Evolutionary conservation across 2,888 invertebrate species (phyloP), one percentile per base, ranked within the genome.

Genomic region (Endomychus coccineus): DNA sequence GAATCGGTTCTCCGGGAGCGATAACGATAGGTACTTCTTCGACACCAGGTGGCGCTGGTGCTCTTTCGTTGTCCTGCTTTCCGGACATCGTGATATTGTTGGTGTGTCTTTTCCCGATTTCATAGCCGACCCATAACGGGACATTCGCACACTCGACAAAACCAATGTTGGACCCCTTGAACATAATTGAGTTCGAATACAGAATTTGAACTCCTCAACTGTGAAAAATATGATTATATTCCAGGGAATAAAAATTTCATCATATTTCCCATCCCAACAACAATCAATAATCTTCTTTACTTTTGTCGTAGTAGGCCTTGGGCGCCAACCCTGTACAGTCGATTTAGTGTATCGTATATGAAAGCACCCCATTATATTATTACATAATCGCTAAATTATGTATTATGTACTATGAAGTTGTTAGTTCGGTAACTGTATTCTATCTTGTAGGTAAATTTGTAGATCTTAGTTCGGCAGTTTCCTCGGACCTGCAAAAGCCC

Each of bases 1-100:
- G 81, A 10, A 78, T 68, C 2, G 81, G 81, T 55, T 82, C 80
- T 3, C 80, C 80, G 3, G 78, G 75, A 3, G 73, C 74, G 14
- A 74, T 51, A 19, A 58, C 57, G 11, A 62, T 42, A 3, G 43
- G 43, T 1, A 23, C 16, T 9, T 42, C 52, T 10, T 48, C 49
- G n/a, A 11, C 16, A 6, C 24, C 25, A 5, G 27, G 12, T 7
- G 3, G n/a, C 4, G 12, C 15, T 1, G 11, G 6, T 16, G 6
- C 9, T 34, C 35, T 7, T 11, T 3, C 11, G 22, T 27, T 24
- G 22, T 36, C 33, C 14, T 17, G 15, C 15, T 14, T 24, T 13
- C 24, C 11, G 22, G 30, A 13, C 9, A 27, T 35, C 24, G 35
- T 23, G 13, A 24, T 17, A 3, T 36, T 13, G 6, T 34, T 46